Conservation (phyloP, 2,888 invertebrate genomes). For the Trichopoda pennipes region DNA sequence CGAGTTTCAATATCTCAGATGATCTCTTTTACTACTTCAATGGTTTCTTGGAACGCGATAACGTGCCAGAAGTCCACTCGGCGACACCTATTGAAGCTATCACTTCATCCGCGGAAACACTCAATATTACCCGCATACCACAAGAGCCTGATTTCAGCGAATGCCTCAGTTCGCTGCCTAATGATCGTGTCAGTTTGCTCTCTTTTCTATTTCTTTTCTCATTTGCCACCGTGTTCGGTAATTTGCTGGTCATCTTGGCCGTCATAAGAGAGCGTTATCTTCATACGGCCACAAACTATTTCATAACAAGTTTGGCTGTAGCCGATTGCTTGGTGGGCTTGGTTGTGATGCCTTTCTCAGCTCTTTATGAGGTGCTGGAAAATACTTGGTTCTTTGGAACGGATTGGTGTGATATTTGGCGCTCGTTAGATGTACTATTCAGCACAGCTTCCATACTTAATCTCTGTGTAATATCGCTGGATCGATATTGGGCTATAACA, state of each 20-base stretch:
- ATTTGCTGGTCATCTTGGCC: conserved; percentile 95
- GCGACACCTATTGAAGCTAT: conserved; percentile 69
- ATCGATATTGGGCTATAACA: conserved; percentile 99
- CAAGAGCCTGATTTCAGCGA: conserved; percentile 79
- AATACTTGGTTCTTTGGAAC: conserved; percentile 97
- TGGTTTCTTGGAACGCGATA: conserved; percentile 71
- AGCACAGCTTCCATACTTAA: conserved; percentile 98
- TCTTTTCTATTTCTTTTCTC: conserved; percentile 92
- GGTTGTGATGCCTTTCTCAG: conserved; percentile 98
- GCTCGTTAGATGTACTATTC: conserved; percentile 97
- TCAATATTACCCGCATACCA: conserved; percentile 71
- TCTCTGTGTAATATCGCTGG: conserved; percentile 97
- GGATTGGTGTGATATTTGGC: conserved; percentile 98
- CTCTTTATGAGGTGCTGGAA: conserved; percentile 92
- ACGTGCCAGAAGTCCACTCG: conserved; percentile 39
- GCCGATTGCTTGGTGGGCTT: conserved; percentile 98
- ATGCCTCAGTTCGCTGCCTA: conserved; percentile 82
- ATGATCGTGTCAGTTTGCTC: conserved; percentile 89
- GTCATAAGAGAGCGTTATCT: conserved; percentile 95
- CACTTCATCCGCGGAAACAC: conserved; percentile 58
- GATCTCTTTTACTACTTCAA: conserved; percentile 79
- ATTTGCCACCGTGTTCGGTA: conserved; percentile 96
- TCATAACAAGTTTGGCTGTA: conserved; percentile 97
- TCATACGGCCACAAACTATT: conserved; percentile 98
- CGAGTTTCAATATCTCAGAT: conserved; percentile 79